Base-by-base conservation (phyloP, 2,113 vertebrate genomes). In the Rhinichthys klamathensis region DNA sequence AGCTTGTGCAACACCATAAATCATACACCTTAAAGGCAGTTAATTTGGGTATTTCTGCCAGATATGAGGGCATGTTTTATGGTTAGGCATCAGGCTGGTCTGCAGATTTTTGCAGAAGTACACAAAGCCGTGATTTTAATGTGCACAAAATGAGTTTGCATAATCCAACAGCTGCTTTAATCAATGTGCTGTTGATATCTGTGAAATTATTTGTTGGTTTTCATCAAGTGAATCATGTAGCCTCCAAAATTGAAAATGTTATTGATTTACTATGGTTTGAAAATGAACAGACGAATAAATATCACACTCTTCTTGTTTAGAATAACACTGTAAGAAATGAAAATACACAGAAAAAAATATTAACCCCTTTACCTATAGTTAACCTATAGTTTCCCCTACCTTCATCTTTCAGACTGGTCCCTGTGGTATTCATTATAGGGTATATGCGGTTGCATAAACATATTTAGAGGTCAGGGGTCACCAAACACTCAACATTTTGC, bases 211-310 rank as follows among this genome's bases (percentile, higher is more conserved):
- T 18, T 38, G 30, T 21, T 16, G 21, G 27, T 63, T 80, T 73
- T 65, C 27, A 44, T 84, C 67, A 41, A 87, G 85, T 38, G 58
- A 86, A 78, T 76, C 49, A 67, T 63, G 25, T 80, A 70, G 60
- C 38, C 81, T 83, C 61, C 78, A 82, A 80, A 41, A 6, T 1
- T 41, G 27, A 67, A 89, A 78, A 84, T 44, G 82, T 83, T 87
- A 80, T 89, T 85, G 74, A 88, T 89, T 91, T 75, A 27, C 78
- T 79, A 25, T 6, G 86, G 70, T 60, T 13, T 32, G 11, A 49
- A 82, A 65, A 75, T 54, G 11, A 72, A 46, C 56, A 1, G 5
- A 15, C 79, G 32, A 51, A 81, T 46, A 38, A 46, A 51, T 32
- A 32, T 51, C 25, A 67, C 41, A 11, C 23, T 67, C 44, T 23